Evolutionary conservation across 2,888 invertebrate genomes (phyloP).

Genomic region (Drosophila limbata): DNA sequence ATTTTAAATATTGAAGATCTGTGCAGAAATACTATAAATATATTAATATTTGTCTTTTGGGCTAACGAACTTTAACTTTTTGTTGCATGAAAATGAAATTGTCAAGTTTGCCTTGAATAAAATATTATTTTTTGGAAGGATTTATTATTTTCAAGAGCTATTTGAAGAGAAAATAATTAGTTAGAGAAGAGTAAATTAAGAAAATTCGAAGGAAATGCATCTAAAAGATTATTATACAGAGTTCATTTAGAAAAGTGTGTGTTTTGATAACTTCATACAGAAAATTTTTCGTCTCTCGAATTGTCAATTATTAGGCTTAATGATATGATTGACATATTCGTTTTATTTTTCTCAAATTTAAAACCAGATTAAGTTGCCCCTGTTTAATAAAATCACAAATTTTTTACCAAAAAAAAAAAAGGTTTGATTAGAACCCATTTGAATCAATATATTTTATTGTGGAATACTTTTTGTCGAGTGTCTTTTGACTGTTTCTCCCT

Average conservation of each 20-base stretch:
- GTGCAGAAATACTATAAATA: neutral
- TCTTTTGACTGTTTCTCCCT: neutral
- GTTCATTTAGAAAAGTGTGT: no score
- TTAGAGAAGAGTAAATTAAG: no score
- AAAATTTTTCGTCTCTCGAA: no score
- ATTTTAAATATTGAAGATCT: conserved; percentile 40
- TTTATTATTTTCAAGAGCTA: neutral
- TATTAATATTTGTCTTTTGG: neutral
- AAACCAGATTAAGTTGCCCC: no score
- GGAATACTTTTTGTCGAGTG: conserved; percentile 2
- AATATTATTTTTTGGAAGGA: neutral
- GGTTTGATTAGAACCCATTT: neutral
- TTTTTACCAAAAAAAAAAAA: no score
- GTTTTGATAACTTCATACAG: no score
- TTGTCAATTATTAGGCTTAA: neutral
- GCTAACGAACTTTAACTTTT: neutral
- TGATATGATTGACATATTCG: no score
- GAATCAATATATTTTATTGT: conserved; percentile 6
- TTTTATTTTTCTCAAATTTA: no score
- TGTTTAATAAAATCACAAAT: no score
- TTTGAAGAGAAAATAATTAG: neutral
- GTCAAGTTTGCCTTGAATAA: conserved; percentile 4
- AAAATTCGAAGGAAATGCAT: no score
- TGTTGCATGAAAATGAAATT: neutral
- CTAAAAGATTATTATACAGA: no score